A percentile compares a stretch with the other conserved stretches of the same genome.
phyloP scores from a whole-genome alignment of 2,797 vertebrate genomes.

The Huso huso region DNA sequence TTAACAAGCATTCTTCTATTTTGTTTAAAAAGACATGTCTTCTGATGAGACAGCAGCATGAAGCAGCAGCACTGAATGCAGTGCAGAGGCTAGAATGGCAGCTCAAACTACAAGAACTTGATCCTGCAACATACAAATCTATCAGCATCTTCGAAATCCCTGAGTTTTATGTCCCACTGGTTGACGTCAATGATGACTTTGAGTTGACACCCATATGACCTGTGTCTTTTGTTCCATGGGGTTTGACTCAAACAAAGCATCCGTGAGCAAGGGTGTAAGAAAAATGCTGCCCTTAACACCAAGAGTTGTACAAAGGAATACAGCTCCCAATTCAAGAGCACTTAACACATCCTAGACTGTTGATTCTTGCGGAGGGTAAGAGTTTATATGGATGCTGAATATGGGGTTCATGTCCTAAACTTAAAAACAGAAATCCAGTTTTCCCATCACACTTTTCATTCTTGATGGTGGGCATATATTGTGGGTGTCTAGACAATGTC shows the following conservation, averaged over 20 bases:
- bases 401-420: no score
- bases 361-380: no score
- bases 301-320: conserved; percentile 20
- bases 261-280: conserved; percentile 1
- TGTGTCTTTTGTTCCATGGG: background rate
- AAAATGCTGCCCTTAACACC: conserved; percentile 46
- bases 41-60: conserved; percentile 96
- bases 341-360: no score
- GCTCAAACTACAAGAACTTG: conserved; percentile 95
- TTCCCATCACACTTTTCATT: no score
- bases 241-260: background rate
- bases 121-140: conserved; percentile 92
- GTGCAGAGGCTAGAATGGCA: conserved; percentile 98
- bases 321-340: conserved; percentile 26
- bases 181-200: conserved; percentile 97
- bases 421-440: no score
- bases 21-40: conserved; percentile 78
- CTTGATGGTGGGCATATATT: no score
- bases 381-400: no score
- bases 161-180: conserved; percentile 95
- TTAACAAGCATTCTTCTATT: conserved; percentile 15
- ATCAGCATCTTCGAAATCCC: conserved; percentile 98
- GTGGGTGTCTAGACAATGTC: no score
- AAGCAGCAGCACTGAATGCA: conserved; percentile 92
- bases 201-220: conserved; percentile 94